A percentile compares a stretch with the other conserved stretches of the same genome.
These are phyloP conservation scores for Desmodus rotundus DNA, from an alignment of 2,113 vertebrate species.

Conservation along the genomic window DNA sequence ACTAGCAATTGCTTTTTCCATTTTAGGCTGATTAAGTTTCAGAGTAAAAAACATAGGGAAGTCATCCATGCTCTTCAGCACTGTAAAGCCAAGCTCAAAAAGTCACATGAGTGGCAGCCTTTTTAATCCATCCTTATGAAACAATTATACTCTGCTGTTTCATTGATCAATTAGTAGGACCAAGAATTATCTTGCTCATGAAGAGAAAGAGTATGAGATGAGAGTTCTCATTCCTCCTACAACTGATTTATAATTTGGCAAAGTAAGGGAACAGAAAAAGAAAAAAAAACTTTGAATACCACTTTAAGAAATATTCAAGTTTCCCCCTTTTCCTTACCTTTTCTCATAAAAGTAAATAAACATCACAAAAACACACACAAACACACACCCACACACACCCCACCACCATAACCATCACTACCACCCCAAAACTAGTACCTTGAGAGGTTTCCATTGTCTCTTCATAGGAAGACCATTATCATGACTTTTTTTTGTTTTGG, in stretches of 20 bases:
- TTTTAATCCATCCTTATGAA: constrained; percentile 30
- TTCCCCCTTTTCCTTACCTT: neutral
- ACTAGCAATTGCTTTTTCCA: neutral
- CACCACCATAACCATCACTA: neutral
- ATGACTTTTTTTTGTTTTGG: neutral
- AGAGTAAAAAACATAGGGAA: neutral
- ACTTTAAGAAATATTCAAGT: neutral
- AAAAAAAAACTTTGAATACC: neutral
- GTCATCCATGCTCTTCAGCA: neutral
- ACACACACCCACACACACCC: neutral
- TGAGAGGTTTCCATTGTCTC: neutral
- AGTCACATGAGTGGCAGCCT: neutral
- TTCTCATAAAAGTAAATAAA: neutral
- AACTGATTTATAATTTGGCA: constrained; percentile 47
- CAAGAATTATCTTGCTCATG: constrained; percentile 1
- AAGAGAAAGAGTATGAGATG: constrained; percentile 7
- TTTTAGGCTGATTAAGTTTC: neutral
- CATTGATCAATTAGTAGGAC: neutral
- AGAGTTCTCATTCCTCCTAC: neutral
- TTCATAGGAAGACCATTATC: neutral
- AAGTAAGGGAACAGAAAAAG: constrained; percentile 11
- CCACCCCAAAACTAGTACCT: neutral
- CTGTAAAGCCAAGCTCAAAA: neutral
- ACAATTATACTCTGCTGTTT: constrained; percentile 1
- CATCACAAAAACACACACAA: too few species aligned